These are phyloP conservation scores for Sebastes trivittatus DNA, from an alignment of 2,797 vertebrate genomes.

Conservation along the genomic window DNA sequence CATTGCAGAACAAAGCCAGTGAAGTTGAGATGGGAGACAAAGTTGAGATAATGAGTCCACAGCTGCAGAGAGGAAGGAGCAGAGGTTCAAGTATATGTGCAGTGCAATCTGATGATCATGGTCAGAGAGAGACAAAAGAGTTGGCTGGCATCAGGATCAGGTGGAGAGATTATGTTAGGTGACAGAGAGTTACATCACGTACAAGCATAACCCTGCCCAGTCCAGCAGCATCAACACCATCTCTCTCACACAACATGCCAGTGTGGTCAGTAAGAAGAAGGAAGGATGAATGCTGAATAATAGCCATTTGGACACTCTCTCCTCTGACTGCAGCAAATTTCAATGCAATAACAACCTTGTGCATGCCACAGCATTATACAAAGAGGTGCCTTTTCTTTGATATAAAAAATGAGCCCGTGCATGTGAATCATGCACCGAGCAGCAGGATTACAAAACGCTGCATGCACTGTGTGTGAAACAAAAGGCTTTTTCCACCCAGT, in stretches of 20 bases:
- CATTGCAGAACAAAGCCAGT: background rate
- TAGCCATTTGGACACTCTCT: background rate
- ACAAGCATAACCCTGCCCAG: constrained; percentile 35
- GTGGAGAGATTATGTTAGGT: constrained; percentile 39
- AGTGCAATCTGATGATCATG: constrained; percentile 37
- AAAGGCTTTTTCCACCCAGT: constrained; percentile 25
- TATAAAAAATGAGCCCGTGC: too few relatives aligned
- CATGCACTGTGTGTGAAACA: constrained; percentile 23
- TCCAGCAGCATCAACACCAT: constrained; percentile 28
- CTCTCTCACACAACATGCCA: constrained; percentile 16
- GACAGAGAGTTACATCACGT: constrained; percentile 59
- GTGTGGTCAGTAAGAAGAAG: constrained; percentile 11
- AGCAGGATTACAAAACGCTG: constrained; percentile 44
- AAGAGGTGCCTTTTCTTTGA: background rate
- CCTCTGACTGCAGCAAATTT: constrained; percentile 14
- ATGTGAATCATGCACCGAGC: constrained; percentile 38
- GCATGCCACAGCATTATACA: background rate
- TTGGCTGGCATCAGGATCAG: constrained; percentile 38
- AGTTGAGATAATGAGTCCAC: background rate
- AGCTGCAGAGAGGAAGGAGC: constrained; percentile 25
- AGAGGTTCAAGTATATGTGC: constrained; percentile 22
- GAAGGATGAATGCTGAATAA: background rate
- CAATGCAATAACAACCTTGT: constrained; percentile 3
- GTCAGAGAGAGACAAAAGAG: constrained; percentile 49
- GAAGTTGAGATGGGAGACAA: constrained; percentile 22